Conservation (phyloP, 2,113 vertebrate genomes). For the Xenopus tropicalis region DNA sequence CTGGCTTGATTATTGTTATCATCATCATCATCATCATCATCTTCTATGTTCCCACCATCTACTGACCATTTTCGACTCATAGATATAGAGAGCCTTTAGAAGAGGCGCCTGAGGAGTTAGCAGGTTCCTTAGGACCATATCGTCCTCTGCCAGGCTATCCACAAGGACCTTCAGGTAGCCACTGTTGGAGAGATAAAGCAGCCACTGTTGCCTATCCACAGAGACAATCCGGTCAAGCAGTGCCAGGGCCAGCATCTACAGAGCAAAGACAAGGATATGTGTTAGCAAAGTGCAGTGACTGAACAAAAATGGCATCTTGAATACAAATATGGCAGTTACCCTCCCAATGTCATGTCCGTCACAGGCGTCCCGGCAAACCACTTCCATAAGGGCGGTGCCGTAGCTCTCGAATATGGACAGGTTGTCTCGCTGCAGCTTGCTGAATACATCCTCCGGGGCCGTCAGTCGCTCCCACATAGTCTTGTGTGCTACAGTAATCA, state of each 20-base stretch:
- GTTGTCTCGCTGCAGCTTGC: constrained; percentile 91
- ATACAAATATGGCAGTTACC: constrained; percentile 61
- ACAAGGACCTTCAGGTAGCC: constrained; percentile 93
- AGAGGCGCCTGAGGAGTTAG: constrained; percentile 86
- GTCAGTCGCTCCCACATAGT: constrained; percentile 96
- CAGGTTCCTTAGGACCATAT: constrained; percentile 80
- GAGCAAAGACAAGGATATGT: background rate
- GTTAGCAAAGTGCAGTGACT: background rate
- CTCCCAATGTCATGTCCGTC: constrained; percentile 94
- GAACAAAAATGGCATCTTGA: no score
- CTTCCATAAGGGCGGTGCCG: constrained; percentile 91
- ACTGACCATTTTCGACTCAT: constrained; percentile 96
- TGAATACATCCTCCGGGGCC: constrained; percentile 91
- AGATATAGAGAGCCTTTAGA: constrained; percentile 92
- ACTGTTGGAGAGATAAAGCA: constrained; percentile 89
- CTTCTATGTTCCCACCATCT: no score
- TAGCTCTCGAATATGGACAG: constrained; percentile 94
- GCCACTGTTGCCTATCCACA: constrained; percentile 93
- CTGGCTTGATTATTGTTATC: no score
- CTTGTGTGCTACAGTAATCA: constrained; percentile 67
- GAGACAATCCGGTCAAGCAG: constrained; percentile 85
- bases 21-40: no score
- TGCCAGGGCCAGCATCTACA: constrained; percentile 91
- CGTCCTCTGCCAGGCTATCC: constrained; percentile 88
- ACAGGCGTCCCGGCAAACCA: constrained; percentile 92